phyloP scores from a whole-genome alignment of 2,113 vertebrate species.

The Sorex fumeus region DNA sequence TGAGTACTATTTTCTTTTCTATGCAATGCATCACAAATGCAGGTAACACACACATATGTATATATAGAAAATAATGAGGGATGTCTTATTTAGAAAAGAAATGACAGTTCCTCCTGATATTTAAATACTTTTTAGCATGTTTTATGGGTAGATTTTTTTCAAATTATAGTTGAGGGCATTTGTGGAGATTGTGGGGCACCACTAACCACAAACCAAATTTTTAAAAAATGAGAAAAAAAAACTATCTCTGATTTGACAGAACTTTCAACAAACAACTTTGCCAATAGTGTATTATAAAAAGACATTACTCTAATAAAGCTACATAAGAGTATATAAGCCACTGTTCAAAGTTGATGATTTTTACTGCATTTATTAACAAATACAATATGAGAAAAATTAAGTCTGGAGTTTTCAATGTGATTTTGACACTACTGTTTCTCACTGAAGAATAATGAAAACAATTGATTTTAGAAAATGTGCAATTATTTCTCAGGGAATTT shows the following conservation, averaged over 20 bases:
- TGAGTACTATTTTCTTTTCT: background rate
- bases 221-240: background rate
- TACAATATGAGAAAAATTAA: background rate
- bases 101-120: slow-evolving; percentile 51
- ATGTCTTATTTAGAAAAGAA: slow-evolving; percentile 50
- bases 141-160: slow-evolving; percentile 63
- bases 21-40: background rate
- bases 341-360: background rate
- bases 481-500: background rate
- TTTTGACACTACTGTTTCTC: slow-evolving; percentile 29
- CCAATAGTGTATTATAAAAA: slow-evolving; percentile 44
- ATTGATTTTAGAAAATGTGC: background rate
- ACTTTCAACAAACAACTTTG: slow-evolving; percentile 69
- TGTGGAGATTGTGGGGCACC: slow-evolving; percentile 71
- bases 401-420: background rate
- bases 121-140: slow-evolving; percentile 69
- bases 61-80: slow-evolving; percentile 54
- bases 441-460: slow-evolving; percentile 40
- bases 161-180: slow-evolving; percentile 69
- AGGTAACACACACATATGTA: background rate
- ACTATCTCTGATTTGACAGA: slow-evolving; percentile 71
- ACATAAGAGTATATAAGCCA: background rate
- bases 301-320: slow-evolving; percentile 51
- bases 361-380: slow-evolving; percentile 52
- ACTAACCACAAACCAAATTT: slow-evolving; percentile 73